Evolutionary conservation across 2,888 invertebrate genomes (phyloP).

Genomic region (Platynereis dumerilii): DNA sequence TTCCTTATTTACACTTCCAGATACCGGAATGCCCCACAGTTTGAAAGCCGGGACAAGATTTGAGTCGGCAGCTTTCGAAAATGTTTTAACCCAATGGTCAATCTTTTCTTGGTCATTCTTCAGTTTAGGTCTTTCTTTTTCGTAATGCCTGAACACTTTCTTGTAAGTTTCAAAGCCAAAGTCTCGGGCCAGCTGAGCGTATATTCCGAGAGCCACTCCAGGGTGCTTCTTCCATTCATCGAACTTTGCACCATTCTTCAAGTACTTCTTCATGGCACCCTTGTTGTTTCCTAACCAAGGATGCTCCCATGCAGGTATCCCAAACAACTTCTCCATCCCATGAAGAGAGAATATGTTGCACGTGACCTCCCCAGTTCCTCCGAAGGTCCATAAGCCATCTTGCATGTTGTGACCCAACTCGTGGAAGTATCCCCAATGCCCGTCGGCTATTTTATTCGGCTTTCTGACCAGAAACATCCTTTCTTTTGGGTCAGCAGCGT

Average conservation of each 20-base stretch:
- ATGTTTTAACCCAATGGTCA: constrained; percentile 37
- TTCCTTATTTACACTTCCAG: neutral
- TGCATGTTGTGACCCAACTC: constrained; percentile 48
- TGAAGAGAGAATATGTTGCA: constrained; percentile 44
- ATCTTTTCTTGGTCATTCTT: constrained; percentile 37
- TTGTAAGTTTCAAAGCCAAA: constrained; percentile 41
- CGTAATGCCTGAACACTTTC: constrained; percentile 37
- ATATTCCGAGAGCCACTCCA: constrained; percentile 38
- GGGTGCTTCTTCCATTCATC: constrained; percentile 33
- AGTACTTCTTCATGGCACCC: constrained; percentile 26
- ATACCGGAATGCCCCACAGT: constrained; percentile 41
- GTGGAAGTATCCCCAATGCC: constrained; percentile 44
- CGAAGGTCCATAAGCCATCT: constrained; percentile 39
- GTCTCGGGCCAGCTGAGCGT: constrained; percentile 39
- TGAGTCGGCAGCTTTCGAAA: constrained; percentile 30
- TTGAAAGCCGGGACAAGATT: constrained; percentile 38
- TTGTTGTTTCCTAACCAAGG: constrained; percentile 29
- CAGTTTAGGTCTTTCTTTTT: constrained; percentile 21
- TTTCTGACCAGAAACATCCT: neutral
- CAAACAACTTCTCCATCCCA: constrained; percentile 37
- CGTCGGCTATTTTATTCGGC: constrained; percentile 1
- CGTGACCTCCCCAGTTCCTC: constrained; percentile 33
- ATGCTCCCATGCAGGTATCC: constrained; percentile 31
- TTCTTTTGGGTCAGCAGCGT: constrained; percentile 27
- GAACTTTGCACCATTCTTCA: constrained; percentile 34